Evolutionary conservation across 2,888 invertebrate genomes (phyloP), one percentile per base, ranked within the genome.

Genomic region (Chymomyza fuscimana): DNA sequence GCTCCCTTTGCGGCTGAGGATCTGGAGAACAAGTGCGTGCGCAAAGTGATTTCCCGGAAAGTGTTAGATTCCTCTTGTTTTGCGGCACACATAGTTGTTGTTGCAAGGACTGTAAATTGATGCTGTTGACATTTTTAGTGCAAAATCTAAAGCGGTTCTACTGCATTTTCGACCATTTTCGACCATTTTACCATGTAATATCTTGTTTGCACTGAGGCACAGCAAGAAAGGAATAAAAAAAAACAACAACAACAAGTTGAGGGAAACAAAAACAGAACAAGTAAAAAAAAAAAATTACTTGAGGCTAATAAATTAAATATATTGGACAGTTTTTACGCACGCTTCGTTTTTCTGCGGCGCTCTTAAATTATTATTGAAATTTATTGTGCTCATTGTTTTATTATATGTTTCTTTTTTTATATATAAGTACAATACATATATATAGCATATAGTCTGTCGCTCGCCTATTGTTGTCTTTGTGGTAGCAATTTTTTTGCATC

Each of bases 51-150:
- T 60, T 60, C 60, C 36, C 60, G 15, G 60, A 32, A 60, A 60
- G 60, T 60, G 60, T 60, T 60, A 60, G 60, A 60, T 36, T 60
- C 36, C 22, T 60, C 15, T 29, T 60, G 60, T 60, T 36, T 9
- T 9, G 40, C 40, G 40, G 40, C 40, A 12, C 40, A 40, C 40
- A 40, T 40, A n/a, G n/a, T n/a, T n/a, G n/a, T 60, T 60, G 60
- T 60, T 58, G 29, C 5, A 58, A 25, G 15, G 32, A 25, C 60
- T 60, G 60, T 60, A 60, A 60, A 60, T 60, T 60, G 60, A 60
- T 15, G 36, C 60, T 36, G 60, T 60, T 60, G 60, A 60, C 60
- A 60, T 60, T 60, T 60, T 60, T 60, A 60, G 60, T 60, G 60
- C 60, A 60, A 60, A 60, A 60, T 36, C n/a, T 15, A 25, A 29